Conservation (phyloP, 2,113 vertebrate species). For the Caloenas nicobarica region DNA sequence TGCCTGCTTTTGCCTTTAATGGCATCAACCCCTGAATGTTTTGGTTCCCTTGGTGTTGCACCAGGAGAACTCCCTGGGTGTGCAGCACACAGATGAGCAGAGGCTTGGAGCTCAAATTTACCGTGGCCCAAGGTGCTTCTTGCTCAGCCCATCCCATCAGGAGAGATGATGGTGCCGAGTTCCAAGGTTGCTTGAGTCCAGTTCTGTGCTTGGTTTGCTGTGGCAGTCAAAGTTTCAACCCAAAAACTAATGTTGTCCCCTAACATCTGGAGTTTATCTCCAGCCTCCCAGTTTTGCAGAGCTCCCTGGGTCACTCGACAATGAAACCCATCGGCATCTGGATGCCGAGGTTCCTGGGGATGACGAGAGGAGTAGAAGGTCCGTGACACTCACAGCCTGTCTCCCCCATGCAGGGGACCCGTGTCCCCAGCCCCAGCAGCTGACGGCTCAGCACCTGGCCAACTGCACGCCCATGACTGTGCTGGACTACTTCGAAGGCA, state of each 20-base stretch:
- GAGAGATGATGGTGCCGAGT: background rate
- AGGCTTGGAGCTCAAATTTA: background rate
- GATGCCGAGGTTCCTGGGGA: background rate
- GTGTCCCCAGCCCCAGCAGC: conserved; percentile 84
- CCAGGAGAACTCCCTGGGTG: background rate
- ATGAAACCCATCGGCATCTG: background rate
- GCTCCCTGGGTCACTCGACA: background rate
- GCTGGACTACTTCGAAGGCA: conserved; percentile 87
- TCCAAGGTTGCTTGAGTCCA: background rate
- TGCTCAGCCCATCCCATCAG: background rate
- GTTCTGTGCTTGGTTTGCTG: background rate
- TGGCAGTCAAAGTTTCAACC: background rate
- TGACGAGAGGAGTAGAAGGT: background rate
- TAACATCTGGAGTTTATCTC: background rate
- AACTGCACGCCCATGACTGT: conserved; percentile 77
- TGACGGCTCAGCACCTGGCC: conserved; percentile 74
- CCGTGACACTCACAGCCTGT: background rate
- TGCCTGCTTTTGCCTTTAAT: background rate
- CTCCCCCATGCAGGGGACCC: conserved; percentile 76
- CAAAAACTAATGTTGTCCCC: background rate
- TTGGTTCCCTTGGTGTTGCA: background rate
- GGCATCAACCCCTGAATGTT: background rate
- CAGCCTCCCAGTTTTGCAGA: background rate
- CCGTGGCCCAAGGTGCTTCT: background rate
- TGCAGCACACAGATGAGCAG: background rate